Conservation (phyloP, 1,140 invertebrate genomes). For the Drosophila seguyi region DNA sequence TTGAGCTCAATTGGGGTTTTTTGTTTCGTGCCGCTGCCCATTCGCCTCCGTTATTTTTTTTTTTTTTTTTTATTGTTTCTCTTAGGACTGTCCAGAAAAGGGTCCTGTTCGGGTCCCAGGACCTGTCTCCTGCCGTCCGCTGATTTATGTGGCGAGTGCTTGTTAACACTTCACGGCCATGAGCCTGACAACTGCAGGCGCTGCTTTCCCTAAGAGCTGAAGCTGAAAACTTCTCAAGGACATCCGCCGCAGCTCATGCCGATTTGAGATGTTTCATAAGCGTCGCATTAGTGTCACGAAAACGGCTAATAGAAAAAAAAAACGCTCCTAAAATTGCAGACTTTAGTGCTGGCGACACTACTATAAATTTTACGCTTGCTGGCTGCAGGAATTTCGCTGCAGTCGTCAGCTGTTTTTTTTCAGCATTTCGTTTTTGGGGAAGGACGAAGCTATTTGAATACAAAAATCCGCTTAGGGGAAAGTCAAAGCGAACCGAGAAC, state of each 20-base stretch:
- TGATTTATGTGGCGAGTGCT: slow-evolving; percentile 72
- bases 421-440: slow-evolving; percentile 8
- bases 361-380: slow-evolving; percentile 39
- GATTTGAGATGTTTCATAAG: slow-evolving; percentile 71
- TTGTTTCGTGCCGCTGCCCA: slow-evolving; percentile 57
- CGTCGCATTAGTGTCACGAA: slow-evolving; percentile 77
- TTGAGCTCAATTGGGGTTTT: slow-evolving; percentile 64
- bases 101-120: slow-evolving; percentile 6
- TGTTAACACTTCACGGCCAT: slow-evolving; percentile 56
- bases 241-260: slow-evolving; percentile 22
- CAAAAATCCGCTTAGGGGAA: slow-evolving; percentile 72
- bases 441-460: slow-evolving; percentile 67
- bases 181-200: slow-evolving; percentile 63
- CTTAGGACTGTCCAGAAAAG: slow-evolving; percentile 32
- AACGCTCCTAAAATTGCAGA: slow-evolving; percentile 76
- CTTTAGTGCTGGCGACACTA: slow-evolving; percentile 59
- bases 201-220: slow-evolving; percentile 31
- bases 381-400: slow-evolving; percentile 59
- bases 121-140: slow-evolving; percentile 16
- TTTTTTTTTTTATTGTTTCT: slow-evolving; percentile 17
- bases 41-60: slow-evolving; percentile 8
- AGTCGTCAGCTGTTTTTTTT: slow-evolving; percentile 59
- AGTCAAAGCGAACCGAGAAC: slow-evolving; percentile 45
- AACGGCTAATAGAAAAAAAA: slow-evolving; percentile 52
- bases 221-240: slow-evolving; percentile 24